Percentiles rank a stretch among this genome's conserved stretches.
phyloP scores from a whole-genome alignment of 1,140 invertebrate species.

The Schmidtea mediterranea region DNA sequence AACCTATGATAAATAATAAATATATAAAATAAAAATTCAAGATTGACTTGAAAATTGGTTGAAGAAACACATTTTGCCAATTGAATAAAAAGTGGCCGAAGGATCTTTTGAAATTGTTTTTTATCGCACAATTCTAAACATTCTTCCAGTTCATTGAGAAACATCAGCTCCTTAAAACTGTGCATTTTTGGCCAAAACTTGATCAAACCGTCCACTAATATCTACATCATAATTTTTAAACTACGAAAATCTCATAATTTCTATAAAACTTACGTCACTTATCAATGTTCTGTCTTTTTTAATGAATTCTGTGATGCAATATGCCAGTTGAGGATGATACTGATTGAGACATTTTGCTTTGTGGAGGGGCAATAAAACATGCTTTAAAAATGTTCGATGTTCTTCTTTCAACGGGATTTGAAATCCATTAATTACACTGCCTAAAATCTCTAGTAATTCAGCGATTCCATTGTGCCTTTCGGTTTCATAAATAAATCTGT shows the following conservation, averaged over 20 bases:
- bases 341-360: constrained; percentile 8
- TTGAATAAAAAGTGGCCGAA: constrained; percentile 12
- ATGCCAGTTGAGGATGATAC: constrained; percentile 32
- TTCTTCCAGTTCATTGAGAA: constrained; percentile 14
- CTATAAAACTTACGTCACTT: constrained; percentile 11
- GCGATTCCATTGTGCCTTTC: constrained; percentile 53
- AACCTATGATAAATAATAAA: constrained; percentile 16
- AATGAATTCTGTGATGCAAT: constrained; percentile 82
- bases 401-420: constrained; percentile 24
- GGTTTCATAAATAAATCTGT: constrained; percentile 91
- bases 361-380: constrained; percentile 18
- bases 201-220: constrained; percentile 54
- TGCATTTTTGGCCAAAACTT: constrained; percentile 93
- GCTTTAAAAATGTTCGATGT: constrained; percentile 18
- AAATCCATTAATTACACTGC: constrained; percentile 24
- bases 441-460: constrained; percentile 23
- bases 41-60: constrained; percentile 13
- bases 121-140: constrained; percentile 13
- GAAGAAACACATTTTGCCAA: constrained; percentile 12
- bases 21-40: too few species aligned
- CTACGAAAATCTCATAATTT: too few species aligned
- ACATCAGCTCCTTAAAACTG: constrained; percentile 52
- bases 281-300: constrained; percentile 49
- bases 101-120: constrained; percentile 10
- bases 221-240: too few species aligned